Conservation (phyloP, 2,888 invertebrate species). For the Caenorhabditis zanzibari region DNA sequence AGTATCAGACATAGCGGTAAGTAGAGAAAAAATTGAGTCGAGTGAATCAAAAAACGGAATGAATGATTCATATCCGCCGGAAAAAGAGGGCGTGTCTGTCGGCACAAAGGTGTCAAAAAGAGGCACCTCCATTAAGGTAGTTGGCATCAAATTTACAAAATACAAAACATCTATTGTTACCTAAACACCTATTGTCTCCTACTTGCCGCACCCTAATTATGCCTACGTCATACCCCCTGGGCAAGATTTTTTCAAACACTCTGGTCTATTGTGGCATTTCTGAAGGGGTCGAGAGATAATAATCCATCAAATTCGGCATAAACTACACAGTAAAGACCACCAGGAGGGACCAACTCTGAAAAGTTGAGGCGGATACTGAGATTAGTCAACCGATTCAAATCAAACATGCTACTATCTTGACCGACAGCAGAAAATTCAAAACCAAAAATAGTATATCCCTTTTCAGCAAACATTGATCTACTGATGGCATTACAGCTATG, state of each 20-base stretch:
- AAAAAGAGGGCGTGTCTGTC: too few species aligned
- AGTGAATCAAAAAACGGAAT: too few species aligned
- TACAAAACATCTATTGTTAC: too few species aligned
- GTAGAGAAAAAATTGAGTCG: too few species aligned
- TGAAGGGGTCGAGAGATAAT: background rate
- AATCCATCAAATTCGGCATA: constrained; percentile 17
- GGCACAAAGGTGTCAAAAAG: too few species aligned
- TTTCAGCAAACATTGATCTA: background rate
- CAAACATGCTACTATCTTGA: constrained; percentile 3
- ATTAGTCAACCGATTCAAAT: background rate
- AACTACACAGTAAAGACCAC: constrained; percentile 28
- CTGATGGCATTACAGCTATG: constrained; percentile 6
- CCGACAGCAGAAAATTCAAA: constrained; percentile 28
- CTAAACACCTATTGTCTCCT: background rate
- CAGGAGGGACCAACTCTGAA: background rate
- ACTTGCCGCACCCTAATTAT: too few species aligned
- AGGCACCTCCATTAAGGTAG: too few species aligned
- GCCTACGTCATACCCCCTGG: too few species aligned
- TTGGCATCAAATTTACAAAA: too few species aligned
- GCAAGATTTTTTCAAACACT: background rate
- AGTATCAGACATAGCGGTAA: too few species aligned
- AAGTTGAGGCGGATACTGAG: constrained; percentile 14
- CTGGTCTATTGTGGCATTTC: background rate
- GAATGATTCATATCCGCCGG: too few species aligned
- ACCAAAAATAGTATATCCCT: constrained; percentile 24